Conservation (phyloP, 2,888 invertebrate genomes). For the Cactoblastis cactorum region DNA sequence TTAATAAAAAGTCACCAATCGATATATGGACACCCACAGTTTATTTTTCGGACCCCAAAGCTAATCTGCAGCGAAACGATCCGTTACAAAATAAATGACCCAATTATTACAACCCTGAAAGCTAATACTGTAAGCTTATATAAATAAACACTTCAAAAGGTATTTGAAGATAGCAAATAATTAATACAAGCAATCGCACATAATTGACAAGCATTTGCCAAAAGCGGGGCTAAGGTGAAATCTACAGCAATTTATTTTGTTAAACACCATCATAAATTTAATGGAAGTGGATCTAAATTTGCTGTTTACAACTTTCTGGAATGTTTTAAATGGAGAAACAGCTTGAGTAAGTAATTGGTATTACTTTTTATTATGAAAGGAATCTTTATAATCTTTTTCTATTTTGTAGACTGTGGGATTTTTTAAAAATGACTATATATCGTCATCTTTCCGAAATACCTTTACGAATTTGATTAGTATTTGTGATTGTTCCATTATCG, state of each 20-base stretch:
- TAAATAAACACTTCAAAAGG: not conserved
- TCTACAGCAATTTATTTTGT: constrained; percentile 17
- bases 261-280: constrained; percentile 20
- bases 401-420: no score
- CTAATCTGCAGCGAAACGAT: not conserved
- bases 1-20: no score
- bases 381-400: no score
- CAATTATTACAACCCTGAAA: not conserved
- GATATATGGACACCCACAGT: no score
- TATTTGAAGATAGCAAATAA: constrained; percentile 15
- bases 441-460: no score
- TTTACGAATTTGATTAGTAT: no score
- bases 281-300: constrained; percentile 1
- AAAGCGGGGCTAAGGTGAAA: constrained; percentile 12
- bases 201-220: constrained; percentile 18
- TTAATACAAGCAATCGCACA: constrained; percentile 19
- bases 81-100: not conserved
- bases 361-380: not conserved
- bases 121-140: not conserved
- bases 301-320: not conserved
- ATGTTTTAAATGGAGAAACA: not conserved
- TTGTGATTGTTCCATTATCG: no score
- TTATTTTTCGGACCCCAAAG: no score
- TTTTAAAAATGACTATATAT: no score
- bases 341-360: not conserved